A percentile compares a stretch with the other conserved stretches of the same genome.
These are phyloP conservation scores for Myripristis murdjan DNA, from an alignment of 2,797 vertebrate genomes.

Conservation along the genomic window DNA sequence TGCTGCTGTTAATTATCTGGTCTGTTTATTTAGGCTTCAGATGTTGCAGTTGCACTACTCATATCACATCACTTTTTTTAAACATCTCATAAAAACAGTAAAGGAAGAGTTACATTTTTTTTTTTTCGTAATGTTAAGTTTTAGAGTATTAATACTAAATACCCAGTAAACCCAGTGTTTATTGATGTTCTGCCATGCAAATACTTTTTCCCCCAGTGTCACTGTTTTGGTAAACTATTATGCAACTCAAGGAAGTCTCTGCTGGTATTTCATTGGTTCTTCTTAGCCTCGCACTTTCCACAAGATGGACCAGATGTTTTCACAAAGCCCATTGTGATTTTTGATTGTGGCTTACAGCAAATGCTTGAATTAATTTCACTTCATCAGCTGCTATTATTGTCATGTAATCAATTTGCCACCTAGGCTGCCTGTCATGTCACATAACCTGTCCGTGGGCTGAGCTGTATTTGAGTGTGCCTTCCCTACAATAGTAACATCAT, in stretches of 20 bases:
- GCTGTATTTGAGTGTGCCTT: neutral
- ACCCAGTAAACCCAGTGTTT: neutral
- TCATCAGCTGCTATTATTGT: neutral
- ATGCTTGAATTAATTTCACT: constrained; percentile 15
- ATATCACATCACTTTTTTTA: too few relatives aligned
- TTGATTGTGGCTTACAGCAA: constrained; percentile 1
- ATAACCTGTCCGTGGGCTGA: neutral
- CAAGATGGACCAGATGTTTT: neutral
- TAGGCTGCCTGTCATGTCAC: constrained; percentile 12
- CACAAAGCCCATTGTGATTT: neutral
- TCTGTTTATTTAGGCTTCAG: too few relatives aligned
- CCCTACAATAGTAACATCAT: constrained; percentile 34
- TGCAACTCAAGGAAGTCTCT: neutral
- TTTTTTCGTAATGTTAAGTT: neutral
- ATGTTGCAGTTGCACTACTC: too few relatives aligned
- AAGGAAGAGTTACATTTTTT: too few relatives aligned
- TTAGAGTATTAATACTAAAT: neutral
- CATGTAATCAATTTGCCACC: constrained; percentile 4
- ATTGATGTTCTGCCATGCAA: neutral
- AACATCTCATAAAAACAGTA: too few relatives aligned
- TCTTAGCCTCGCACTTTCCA: neutral
- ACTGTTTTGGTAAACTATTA: neutral
- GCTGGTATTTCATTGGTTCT: neutral
- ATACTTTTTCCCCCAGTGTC: neutral
- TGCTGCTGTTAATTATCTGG: too few relatives aligned